These are phyloP conservation scores for Phragmatobia fuliginosa DNA, from an alignment of 2,888 invertebrate genomes.

Conservation along the genomic window DNA sequence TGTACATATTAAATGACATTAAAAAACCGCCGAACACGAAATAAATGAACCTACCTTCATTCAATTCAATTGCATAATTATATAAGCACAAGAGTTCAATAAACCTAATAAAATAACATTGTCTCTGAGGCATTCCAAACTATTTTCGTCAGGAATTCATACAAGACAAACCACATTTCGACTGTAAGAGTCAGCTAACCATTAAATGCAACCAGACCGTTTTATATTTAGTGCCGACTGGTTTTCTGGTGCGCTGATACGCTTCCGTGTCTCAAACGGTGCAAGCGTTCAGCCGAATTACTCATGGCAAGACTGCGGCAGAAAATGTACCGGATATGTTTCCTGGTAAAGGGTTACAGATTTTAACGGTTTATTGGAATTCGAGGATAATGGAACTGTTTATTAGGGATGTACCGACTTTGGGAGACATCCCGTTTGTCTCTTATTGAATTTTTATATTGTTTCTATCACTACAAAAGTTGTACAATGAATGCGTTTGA, in stretches of 20 bases:
- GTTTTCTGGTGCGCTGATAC: slow-evolving; percentile 42
- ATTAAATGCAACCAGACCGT: slow-evolving; percentile 46
- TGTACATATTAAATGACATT: neutral
- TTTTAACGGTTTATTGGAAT: slow-evolving; percentile 12
- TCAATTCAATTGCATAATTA: neutral
- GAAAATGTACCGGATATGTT: slow-evolving; percentile 61
- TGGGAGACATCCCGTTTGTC: neutral
- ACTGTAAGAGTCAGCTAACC: slow-evolving; percentile 28
- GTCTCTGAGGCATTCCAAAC: slow-evolving; percentile 17
- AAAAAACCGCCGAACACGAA: neutral
- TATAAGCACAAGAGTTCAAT: neutral
- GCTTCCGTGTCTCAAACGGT: slow-evolving; percentile 47
- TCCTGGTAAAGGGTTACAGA: slow-evolving; percentile 37
- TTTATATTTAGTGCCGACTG: slow-evolving; percentile 51
- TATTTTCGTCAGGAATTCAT: slow-evolving; percentile 38
- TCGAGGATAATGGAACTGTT: neutral
- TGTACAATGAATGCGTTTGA: no score
- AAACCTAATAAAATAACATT: slow-evolving; percentile 7
- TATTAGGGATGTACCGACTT: no score
- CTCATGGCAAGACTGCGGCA: slow-evolving; percentile 57
- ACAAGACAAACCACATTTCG: slow-evolving; percentile 41
- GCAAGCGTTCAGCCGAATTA: slow-evolving; percentile 53
- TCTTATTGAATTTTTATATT: no score
- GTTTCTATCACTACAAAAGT: no score
- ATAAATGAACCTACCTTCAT: neutral